Evolutionary conservation across 2,113 vertebrate species (phyloP).

Genomic region (Ctenodactylus gundi): DNA sequence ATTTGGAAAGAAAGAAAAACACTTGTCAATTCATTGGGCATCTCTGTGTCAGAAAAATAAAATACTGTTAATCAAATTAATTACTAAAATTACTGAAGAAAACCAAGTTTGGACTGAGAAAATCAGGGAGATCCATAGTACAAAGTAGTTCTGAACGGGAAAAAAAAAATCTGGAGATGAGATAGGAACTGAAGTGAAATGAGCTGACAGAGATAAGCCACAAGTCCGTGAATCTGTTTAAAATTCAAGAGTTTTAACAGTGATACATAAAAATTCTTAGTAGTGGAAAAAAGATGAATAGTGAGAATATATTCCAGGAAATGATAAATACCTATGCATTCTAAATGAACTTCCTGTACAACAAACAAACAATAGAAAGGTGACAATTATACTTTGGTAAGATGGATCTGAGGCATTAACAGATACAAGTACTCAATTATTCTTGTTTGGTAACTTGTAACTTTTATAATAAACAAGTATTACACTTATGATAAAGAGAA

Average conservation of each 20-base stretch:
- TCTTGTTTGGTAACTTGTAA: not conserved
- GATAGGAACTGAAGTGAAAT: not conserved
- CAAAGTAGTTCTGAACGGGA: not conserved
- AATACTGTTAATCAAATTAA: too few relatives aligned
- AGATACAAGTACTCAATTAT: not conserved
- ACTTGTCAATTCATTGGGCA: not conserved
- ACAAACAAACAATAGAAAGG: not conserved
- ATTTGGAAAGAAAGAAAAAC: not conserved
- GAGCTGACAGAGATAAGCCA: not conserved
- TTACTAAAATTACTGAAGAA: not conserved
- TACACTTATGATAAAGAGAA: not conserved
- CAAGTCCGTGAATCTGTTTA: not conserved
- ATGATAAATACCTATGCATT: not conserved
- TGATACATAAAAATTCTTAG: not conserved
- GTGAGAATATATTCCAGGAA: not conserved
- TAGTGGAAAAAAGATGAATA: not conserved
- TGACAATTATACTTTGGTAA: not conserved
- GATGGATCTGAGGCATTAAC: not conserved
- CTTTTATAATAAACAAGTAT: not conserved
- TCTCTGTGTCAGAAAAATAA: not conserved
- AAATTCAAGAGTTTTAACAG: not conserved
- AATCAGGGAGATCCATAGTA: not conserved
- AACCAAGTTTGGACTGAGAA: not conserved
- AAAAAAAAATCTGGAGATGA: not conserved
- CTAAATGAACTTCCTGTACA: not conserved